These are phyloP conservation scores for Mesoclemmys tuberculata DNA, from an alignment of 2,113 vertebrate species.

Conservation along the genomic window DNA sequence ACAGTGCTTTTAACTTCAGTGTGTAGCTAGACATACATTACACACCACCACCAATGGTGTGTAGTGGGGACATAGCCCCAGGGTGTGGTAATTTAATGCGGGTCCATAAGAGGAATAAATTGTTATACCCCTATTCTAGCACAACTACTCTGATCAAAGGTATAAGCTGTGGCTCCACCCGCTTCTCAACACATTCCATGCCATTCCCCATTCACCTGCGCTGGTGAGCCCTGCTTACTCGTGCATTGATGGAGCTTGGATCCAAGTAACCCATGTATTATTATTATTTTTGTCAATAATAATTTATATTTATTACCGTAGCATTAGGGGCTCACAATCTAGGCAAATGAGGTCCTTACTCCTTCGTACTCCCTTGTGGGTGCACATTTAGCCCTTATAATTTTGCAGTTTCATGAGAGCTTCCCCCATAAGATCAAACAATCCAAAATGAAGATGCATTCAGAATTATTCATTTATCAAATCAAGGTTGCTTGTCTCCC, in stretches of 20 bases:
- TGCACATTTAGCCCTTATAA: neutral
- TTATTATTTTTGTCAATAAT: no score
- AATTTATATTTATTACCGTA: no score
- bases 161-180: neutral
- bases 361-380: neutral
- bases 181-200: neutral
- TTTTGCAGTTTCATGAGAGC: neutral
- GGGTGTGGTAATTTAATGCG: constrained; percentile 24
- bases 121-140: neutral
- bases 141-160: accelerated
- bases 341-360: neutral
- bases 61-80: neutral
- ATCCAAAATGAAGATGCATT: neutral
- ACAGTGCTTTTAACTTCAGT: neutral
- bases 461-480: neutral
- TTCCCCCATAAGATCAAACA: neutral
- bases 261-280: neutral
- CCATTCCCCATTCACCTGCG: neutral
- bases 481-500: neutral
- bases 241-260: neutral
- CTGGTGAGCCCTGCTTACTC: neutral
- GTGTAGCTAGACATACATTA: neutral
- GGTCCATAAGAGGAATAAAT: neutral
- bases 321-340: neutral
- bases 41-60: neutral